Percentiles rank a stretch among this genome's conserved stretches.
Conservation (phyloP, 2,888 invertebrate genomes). For the Cotesia congregata region DNA sequence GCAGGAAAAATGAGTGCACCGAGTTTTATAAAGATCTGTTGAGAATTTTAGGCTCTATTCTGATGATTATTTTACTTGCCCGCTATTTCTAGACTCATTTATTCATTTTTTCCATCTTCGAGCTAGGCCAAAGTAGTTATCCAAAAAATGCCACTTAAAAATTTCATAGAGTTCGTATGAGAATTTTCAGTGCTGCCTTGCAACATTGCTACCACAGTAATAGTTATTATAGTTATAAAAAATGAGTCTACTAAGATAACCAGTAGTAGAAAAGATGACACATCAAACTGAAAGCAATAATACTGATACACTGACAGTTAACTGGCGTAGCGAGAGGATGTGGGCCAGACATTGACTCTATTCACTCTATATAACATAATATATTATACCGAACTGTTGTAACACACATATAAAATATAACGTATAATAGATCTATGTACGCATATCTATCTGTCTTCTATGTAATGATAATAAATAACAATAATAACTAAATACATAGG, state of each 20-base stretch:
- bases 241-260: neutral
- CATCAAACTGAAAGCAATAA: conserved; percentile 10
- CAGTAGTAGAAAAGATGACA: conserved; percentile 1
- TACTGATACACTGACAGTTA: conserved; percentile 16
- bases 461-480: neutral
- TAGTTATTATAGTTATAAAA: neutral
- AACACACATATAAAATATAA: neutral
- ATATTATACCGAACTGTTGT: neutral
- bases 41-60: no score
- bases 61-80: no score
- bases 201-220: no score
- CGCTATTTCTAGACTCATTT: no score
- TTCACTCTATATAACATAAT: neutral
- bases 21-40: no score
- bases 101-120: no score
- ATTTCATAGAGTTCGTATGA: no score
- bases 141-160: no score
- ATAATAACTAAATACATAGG: neutral
- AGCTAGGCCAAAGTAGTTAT: no score
- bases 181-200: no score
- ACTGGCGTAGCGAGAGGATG: conserved; percentile 34
- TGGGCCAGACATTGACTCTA: conserved; percentile 33
- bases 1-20: no score
- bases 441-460: neutral
- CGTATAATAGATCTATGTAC: neutral